Percentiles rank a stretch among this genome's conserved stretches.
These are phyloP conservation scores for Diplodus puntazzo DNA, from an alignment of 2,797 vertebrate genomes.

Conservation along the genomic window DNA sequence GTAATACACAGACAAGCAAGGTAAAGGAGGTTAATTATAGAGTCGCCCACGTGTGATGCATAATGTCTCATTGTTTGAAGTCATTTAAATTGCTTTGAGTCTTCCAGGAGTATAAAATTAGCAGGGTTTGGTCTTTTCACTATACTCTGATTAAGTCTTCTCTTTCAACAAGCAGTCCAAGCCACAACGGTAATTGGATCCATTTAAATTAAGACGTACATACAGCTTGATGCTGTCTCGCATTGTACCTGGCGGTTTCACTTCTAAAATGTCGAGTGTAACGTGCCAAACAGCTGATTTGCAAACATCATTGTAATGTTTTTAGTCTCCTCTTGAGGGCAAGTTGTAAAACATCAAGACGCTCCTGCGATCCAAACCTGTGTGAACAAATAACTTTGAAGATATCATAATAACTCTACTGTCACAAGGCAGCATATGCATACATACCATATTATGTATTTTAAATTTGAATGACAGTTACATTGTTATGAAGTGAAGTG, in stretches of 20 bases:
- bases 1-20: constrained; percentile 50
- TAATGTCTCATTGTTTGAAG: constrained; percentile 59
- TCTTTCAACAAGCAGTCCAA: constrained; percentile 21
- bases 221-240: not conserved
- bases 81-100: constrained; percentile 55
- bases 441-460: not conserved
- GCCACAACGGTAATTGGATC: constrained; percentile 42
- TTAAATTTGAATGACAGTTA: not conserved
- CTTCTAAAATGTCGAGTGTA: not conserved
- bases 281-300: not conserved
- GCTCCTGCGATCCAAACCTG: not conserved
- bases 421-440: not conserved
- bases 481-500: constrained; percentile 4
- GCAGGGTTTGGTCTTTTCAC: constrained; percentile 37
- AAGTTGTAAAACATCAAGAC: not conserved
- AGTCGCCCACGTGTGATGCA: constrained; percentile 13
- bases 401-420: not conserved
- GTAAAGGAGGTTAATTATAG: constrained; percentile 62
- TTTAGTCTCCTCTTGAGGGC: not conserved
- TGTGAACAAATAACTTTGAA: not conserved
- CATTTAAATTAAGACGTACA: constrained; percentile 33
- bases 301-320: not conserved
- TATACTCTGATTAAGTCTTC: constrained; percentile 37
- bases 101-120: constrained; percentile 36
- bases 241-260: constrained; percentile 1